A percentile compares a stretch with the other conserved stretches of the same genome.
Evolutionary conservation across 2,797 vertebrate species (phyloP).

Genomic region (Trachops cirrhosus): DNA sequence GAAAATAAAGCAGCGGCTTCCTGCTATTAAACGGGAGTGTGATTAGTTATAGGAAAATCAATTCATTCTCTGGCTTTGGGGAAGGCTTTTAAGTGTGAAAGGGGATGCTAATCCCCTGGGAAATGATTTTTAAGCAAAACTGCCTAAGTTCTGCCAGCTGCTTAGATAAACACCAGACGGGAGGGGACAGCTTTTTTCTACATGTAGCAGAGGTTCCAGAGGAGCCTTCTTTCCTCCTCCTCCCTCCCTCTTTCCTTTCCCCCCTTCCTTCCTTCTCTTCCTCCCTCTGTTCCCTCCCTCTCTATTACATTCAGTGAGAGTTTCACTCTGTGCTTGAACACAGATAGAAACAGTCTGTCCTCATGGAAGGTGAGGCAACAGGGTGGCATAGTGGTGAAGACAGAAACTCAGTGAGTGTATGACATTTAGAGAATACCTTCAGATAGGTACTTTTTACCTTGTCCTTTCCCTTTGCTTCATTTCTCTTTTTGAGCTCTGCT

Average conservation of each 20-base stretch:
- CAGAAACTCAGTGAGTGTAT: background rate
- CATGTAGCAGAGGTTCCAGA: background rate
- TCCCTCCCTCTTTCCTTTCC: fast-evolving
- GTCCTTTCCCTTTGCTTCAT: background rate
- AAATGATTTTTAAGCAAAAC: slow-evolving; percentile 77
- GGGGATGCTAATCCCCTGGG: slow-evolving; percentile 75
- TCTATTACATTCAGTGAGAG: background rate
- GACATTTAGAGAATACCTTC: background rate
- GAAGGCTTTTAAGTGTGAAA: slow-evolving; percentile 79
- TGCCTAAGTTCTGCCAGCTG: slow-evolving; percentile 73
- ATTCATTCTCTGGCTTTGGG: slow-evolving; percentile 72
- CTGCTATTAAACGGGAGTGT: slow-evolving; percentile 66
- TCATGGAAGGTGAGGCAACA: background rate
- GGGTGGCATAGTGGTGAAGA: background rate
- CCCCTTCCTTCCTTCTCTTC: fast-evolving
- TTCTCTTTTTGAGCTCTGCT: background rate
- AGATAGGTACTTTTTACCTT: background rate
- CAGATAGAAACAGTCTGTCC: background rate
- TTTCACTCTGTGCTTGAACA: background rate
- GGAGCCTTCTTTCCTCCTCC: background rate
- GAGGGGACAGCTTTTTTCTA: slow-evolving; percentile 48
- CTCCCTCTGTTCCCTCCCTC: too few species aligned
- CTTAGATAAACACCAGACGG: slow-evolving; percentile 68
- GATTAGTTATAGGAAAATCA: slow-evolving; percentile 80
- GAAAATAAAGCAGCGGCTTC: slow-evolving; percentile 65